Evolutionary conservation across 2,888 invertebrate genomes (phyloP).

Genomic region (Pristionchus japonicus): DNA sequence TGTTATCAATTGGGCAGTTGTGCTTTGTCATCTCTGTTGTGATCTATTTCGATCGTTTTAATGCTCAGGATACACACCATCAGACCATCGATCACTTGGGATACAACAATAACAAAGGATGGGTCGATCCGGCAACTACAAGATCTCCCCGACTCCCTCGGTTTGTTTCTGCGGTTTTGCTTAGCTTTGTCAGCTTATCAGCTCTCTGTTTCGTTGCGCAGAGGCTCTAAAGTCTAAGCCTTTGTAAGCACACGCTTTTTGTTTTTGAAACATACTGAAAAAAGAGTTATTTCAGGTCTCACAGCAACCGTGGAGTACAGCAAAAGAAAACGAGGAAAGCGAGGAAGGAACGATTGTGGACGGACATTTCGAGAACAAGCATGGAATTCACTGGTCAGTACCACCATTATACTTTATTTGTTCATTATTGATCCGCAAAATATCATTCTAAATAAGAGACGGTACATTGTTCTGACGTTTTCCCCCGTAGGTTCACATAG

Average conservation of each 20-base stretch:
- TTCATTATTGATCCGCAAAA: no score
- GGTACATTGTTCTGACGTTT: neutral
- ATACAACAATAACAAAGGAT: neutral
- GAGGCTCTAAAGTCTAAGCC: neutral
- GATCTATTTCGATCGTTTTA: neutral
- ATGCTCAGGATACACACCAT: neutral
- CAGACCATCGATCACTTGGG: neutral
- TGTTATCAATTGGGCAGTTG: neutral
- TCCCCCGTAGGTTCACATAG: no score
- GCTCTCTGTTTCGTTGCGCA: neutral
- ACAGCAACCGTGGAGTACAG: neutral
- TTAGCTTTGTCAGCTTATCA: neutral
- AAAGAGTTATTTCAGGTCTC: neutral
- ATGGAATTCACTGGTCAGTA: conserved; percentile 23
- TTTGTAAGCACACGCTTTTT: neutral
- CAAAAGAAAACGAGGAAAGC: neutral
- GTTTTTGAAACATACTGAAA: neutral
- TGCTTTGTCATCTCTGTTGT: neutral
- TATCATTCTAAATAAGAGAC: neutral
- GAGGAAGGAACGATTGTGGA: neutral
- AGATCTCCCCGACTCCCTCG: conserved; percentile 11
- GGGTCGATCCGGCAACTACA: neutral
- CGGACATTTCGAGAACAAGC: conserved; percentile 28
- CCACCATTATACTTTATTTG: neutral
- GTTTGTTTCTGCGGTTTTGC: neutral